Evolutionary conservation across 2,113 vertebrate genomes (phyloP), one percentile per base, ranked within the genome.

Genomic region (Strix uralensis): DNA sequence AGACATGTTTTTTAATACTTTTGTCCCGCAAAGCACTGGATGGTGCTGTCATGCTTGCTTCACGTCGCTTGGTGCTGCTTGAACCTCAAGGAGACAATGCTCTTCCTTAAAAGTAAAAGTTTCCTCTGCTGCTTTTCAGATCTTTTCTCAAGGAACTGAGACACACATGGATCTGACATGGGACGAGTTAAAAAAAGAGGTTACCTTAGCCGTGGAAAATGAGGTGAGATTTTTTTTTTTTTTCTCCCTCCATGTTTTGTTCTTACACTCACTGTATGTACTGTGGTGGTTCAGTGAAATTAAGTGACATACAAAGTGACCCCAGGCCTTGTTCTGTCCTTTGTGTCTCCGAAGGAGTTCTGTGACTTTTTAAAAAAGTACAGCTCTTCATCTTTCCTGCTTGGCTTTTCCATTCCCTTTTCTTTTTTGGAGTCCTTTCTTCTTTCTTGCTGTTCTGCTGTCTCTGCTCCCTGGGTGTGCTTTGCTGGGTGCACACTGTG

Each of bases 121-220:
- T 73, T 65, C 0, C 15, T 61, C 3, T 78, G 44, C 84, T 94
- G 81, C 58, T 85, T 93, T 94, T 73, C 97, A 99, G 99, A 99
- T 99, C 96, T 99, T 98, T 92, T 98, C 98, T 18, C 97, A 99
- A 94, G 98, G 98, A 94, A 92, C 98, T 1, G 99, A 99, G 51
- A 98, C 94, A 47, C 96, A 98, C 80, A 26, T 96, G n/a, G 99
- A 99, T 93, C 72, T 98, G 47, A 98, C 98, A 0, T 99, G 99
- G 99, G 98, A 98, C 30, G 98, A 97, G 38, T 97, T 99, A 95
- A 99, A 98, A 98, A 99, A 98, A 87, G 99, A 99, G 97, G 98
- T 99, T 86, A 99, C 99, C 1, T 86, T 99, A 34, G 98, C 99
- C 0, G 99, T 99, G 83, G 99, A 99, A 97, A 99, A 70, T 0